A percentile compares a stretch with the other conserved stretches of the same genome.
These are phyloP conservation scores for Norana najaformis DNA, from an alignment of 2,888 invertebrate species.

Conservation along the genomic window DNA sequence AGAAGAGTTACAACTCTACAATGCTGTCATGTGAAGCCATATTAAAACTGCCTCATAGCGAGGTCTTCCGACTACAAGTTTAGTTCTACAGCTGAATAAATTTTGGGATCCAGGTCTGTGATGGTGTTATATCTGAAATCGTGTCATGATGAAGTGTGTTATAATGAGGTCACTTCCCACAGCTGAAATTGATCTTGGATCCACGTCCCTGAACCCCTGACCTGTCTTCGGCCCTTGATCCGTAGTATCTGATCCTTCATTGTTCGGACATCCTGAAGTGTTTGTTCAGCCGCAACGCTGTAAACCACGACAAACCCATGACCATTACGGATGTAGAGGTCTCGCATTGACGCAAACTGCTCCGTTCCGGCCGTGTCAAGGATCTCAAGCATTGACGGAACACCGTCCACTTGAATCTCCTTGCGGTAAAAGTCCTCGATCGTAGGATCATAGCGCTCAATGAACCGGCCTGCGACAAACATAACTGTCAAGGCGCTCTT, in stretches of 20 bases:
- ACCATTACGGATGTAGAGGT: conserved; percentile 98
- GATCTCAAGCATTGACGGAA: conserved; percentile 97
- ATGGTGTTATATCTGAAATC: too few species aligned
- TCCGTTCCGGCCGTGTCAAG: conserved; percentile 98
- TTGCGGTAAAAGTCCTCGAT: conserved; percentile 43
- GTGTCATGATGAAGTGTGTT: too few species aligned
- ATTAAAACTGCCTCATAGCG: too few species aligned
- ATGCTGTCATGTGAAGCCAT: too few species aligned
- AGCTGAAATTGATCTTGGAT: too few species aligned
- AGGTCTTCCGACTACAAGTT: too few species aligned
- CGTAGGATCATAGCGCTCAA: conserved; percentile 41
- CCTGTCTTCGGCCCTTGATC: conserved; percentile 65
- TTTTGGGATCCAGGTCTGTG: too few species aligned
- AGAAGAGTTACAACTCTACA: too few species aligned
- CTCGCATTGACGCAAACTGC: conserved; percentile 99
- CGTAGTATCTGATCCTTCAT: conserved; percentile 97
- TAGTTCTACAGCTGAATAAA: too few species aligned
- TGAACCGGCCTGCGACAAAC: conserved; percentile 35
- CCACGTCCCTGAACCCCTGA: too few species aligned
- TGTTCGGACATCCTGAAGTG: conserved; percentile 96
- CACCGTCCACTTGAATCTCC: conserved; percentile 75
- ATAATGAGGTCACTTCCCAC: too few species aligned
- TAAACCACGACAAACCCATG: conserved; percentile 78
- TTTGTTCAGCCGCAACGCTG: conserved; percentile 97
- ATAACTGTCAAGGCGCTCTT: conserved; percentile 39